Base-by-base conservation (phyloP, 2,797 vertebrate genomes). In the Aeoliscus strigatus region DNA sequence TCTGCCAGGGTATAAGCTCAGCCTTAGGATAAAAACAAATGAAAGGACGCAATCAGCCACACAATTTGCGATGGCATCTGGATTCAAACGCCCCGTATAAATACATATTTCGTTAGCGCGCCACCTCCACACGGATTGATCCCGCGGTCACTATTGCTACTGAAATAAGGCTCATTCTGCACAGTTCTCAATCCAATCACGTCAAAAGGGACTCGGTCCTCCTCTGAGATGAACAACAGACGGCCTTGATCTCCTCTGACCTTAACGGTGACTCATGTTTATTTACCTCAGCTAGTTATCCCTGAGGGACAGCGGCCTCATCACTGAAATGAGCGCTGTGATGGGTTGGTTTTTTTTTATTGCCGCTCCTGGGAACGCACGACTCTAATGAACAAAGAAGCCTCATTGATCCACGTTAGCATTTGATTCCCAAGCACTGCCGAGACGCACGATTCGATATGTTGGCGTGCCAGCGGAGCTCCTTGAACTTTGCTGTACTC, bases 331-430 rank as follows among this genome's bases (percentile, higher is more conserved):
- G 57, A 71, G 61, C 38, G 24, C 47, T 2, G 47, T 18, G 43
- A 50, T 51, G 60, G 31, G 14, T 18, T 36, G 43, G n/a, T 58
- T 48, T 39, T 17, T 39, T 60, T 59, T 55, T 33, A 66, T 54
- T 27, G 43, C 43, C 58, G 37, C 73, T 70, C 66, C 28, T n/a
- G 64, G 60, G 63, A 30, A 27, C 16, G 35, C 25, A 27, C 17
- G 17, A 32, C 54, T 34, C 61, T 75, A 77, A 80, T 70, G 75
- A 77, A 77, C 67, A 60, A 75, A 78, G 47, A 48, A 39, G 45
- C 37, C 55, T 31, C 54, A 83, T 70, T 80, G 77, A 81, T 81
- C 72, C 28, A 4, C 10, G 66, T 59, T 65, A 45, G 70, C 63
- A 30, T 74, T 58, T 58, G 54, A 66, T 71, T 71, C 63, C 61